A percentile compares a stretch with the other conserved stretches of the same genome.
These are phyloP conservation scores for Bergia sp. DNA, from an alignment of 92 coral and sea anemone species.

Conservation along the genomic window DNA sequence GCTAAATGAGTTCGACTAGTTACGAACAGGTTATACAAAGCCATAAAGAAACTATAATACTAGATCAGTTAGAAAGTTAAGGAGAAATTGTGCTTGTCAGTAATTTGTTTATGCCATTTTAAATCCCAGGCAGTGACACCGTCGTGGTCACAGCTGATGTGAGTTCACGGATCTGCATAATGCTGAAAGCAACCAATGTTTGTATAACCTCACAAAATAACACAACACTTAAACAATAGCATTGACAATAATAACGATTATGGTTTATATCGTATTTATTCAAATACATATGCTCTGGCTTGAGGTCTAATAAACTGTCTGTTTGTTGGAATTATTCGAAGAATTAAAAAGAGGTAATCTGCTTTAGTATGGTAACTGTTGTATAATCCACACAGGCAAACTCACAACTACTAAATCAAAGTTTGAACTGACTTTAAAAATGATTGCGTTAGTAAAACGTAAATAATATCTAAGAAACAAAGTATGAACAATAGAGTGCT, in stretches of 20 bases:
- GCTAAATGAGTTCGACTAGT: not conserved
- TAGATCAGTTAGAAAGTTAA: not conserved
- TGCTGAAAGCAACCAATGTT: not conserved
- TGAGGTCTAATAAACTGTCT: not conserved
- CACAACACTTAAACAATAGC: not conserved
- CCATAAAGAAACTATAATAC: not conserved
- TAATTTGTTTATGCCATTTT: not conserved
- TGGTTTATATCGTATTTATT: not conserved
- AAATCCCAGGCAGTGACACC: not conserved
- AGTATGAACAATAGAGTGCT: not conserved
- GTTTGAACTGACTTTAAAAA: not conserved
- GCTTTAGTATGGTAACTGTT: not conserved
- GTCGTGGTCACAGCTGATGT: not conserved
- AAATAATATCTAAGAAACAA: not conserved
- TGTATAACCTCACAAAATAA: not conserved
- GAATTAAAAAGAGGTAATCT: not conserved
- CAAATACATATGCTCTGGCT: not conserved
- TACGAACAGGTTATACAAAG: not conserved
- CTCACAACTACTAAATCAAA: not conserved
- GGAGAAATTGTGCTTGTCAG: not conserved
- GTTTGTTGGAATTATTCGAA: not conserved
- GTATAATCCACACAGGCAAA: not conserved
- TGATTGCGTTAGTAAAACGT: not conserved
- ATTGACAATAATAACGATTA: not conserved
- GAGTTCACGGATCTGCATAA: constrained; percentile 3